Conservation (phyloP, 92 coral and sea anemone genomes). For the Diadumene lineata region DNA sequence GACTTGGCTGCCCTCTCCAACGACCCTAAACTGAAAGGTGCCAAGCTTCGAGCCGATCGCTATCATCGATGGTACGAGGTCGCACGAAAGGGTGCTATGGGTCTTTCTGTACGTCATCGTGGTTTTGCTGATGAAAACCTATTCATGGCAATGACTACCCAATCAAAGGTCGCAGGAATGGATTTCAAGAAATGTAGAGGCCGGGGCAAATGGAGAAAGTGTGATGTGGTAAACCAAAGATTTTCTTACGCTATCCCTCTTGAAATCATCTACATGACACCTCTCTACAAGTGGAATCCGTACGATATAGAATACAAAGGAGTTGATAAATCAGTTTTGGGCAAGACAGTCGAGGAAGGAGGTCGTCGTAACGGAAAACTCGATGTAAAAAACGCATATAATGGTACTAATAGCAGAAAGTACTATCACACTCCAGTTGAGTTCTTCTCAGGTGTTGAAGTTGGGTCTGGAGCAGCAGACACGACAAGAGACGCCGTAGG, state of each 20-base stretch:
- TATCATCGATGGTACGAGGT: conserved; percentile 91
- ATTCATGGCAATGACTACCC: conserved; percentile 91
- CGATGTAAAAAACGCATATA: conserved; percentile 38
- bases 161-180: conserved; percentile 72
- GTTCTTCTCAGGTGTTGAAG: conserved; percentile 57
- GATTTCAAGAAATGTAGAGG: conserved; percentile 3
- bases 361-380: conserved; percentile 49
- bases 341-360: conserved; percentile 45
- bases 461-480: conserved; percentile 67
- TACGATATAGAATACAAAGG: conserved; percentile 74
- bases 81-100: conserved; percentile 81
- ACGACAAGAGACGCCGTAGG: conserved; percentile 54
- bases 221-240: conserved; percentile 52
- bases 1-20: conserved; percentile 59
- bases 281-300: conserved; percentile 78
- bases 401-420: conserved; percentile 67
- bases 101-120: conserved; percentile 73
- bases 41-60: conserved; percentile 60
- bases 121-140: conserved; percentile 84
- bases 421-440: conserved; percentile 54
- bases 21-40: conserved; percentile 53
- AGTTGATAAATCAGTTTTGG: conserved; percentile 11
- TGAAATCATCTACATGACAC: conserved; percentile 73
- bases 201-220: background rate
- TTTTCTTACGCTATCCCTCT: conserved; percentile 81